Evolutionary conservation across 2,888 invertebrate genomes (phyloP).

Genomic region (Coronaproctus castanopsis): DNA sequence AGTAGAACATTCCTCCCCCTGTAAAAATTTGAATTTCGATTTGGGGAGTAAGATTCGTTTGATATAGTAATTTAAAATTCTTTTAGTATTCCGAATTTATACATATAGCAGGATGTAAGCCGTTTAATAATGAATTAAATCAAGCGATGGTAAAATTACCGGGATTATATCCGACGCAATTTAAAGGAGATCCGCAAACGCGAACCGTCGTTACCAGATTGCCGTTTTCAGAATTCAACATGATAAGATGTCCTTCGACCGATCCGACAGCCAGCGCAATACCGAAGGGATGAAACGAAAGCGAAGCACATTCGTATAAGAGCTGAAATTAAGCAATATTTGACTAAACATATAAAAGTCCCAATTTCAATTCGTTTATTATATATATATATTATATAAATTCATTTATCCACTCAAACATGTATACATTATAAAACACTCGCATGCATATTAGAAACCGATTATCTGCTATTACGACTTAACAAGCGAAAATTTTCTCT

Average conservation of each 20-base stretch:
- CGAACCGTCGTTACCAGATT: constrained; percentile 63
- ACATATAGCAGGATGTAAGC: too few relatives aligned
- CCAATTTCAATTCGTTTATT: too few relatives aligned
- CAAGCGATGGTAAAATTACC: constrained; percentile 36
- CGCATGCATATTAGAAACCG: too few relatives aligned
- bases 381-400: neutral
- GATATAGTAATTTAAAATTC: too few relatives aligned
- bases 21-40: too few relatives aligned
- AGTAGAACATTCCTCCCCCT: too few relatives aligned
- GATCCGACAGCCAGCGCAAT: constrained; percentile 73
- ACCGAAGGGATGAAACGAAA: constrained; percentile 73
- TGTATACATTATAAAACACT: neutral
- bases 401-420: neutral
- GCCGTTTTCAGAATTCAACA: constrained; percentile 70
- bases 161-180: constrained; percentile 69
- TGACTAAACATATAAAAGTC: too few relatives aligned
- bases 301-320: constrained; percentile 68
- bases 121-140: too few relatives aligned
- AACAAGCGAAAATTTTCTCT: too few relatives aligned
- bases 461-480: too few relatives aligned
- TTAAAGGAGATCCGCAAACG: constrained; percentile 70
- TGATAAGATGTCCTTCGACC: constrained; percentile 67
- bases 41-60: too few relatives aligned
- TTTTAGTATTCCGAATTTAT: too few relatives aligned
- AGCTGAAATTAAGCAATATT: constrained; percentile 35